A percentile compares a stretch with the other conserved stretches of the same genome.
These are phyloP conservation scores for Hippoglossus hippoglossus DNA, from an alignment of 2,797 vertebrate species.

Conservation along the genomic window DNA sequence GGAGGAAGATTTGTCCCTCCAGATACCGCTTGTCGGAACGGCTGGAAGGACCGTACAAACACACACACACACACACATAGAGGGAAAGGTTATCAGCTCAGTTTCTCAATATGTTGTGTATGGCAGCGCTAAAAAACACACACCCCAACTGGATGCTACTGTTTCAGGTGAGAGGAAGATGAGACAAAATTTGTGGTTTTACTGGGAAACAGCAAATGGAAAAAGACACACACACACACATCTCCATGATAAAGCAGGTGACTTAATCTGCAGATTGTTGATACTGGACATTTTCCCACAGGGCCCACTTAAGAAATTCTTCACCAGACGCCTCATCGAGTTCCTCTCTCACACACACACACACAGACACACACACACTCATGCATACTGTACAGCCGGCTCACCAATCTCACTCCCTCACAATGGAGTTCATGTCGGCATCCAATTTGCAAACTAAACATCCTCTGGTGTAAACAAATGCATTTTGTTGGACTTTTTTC, in stretches of 20 bases:
- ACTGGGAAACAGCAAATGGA: no score
- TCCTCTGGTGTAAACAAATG: constrained; percentile 71
- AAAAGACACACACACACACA: constrained; percentile 8
- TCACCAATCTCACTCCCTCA: constrained; percentile 45
- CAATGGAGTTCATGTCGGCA: constrained; percentile 56
- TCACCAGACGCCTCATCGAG: constrained; percentile 51
- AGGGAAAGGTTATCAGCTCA: constrained; percentile 49
- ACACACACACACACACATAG: constrained; percentile 1
- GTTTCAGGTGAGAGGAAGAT: background rate
- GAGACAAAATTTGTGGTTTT: no score
- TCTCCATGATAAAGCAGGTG: constrained; percentile 60
- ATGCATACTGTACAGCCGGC: constrained; percentile 16
- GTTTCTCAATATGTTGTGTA: constrained; percentile 34
- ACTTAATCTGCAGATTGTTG: constrained; percentile 75
- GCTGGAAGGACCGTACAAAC: no score
- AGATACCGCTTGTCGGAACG: constrained; percentile 60
- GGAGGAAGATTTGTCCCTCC: constrained; percentile 58
- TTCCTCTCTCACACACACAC: constrained; percentile 26
- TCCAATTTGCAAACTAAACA: constrained; percentile 78
- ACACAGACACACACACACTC: constrained; percentile 18
- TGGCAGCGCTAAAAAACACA: constrained; percentile 21
- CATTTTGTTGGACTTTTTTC: constrained; percentile 55
- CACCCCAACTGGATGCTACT: background rate
- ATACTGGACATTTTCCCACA: constrained; percentile 70
- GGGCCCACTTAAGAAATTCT: constrained; percentile 73